Evolutionary conservation across 2,888 invertebrate genomes (phyloP).

Genomic region (Aphodius granarius): DNA sequence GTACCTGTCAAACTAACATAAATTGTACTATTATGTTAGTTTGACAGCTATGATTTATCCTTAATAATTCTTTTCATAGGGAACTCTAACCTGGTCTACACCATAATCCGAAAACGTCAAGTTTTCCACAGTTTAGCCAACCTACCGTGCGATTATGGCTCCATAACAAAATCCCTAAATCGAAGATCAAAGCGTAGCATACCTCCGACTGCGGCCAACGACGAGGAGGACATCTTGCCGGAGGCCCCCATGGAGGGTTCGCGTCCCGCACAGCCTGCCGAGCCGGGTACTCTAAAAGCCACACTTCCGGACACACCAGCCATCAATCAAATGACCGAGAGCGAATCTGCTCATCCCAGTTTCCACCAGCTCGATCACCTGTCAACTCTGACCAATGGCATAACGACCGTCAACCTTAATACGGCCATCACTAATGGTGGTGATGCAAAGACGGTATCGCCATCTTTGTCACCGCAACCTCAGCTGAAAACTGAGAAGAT

Average conservation of each 20-base stretch:
- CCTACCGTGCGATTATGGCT: slow-evolving; percentile 88
- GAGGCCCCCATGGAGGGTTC: slow-evolving; percentile 83
- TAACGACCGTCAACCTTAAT: slow-evolving; percentile 47
- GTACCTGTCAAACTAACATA: not conserved
- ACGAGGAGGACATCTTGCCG: slow-evolving; percentile 52
- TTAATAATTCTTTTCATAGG: too few relatives aligned
- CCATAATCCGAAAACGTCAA: slow-evolving; percentile 97
- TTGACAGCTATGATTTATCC: not conserved
- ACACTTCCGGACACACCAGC: slow-evolving; percentile 90
- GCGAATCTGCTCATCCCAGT: slow-evolving; percentile 84
- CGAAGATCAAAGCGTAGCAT: slow-evolving; percentile 55
- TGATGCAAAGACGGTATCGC: slow-evolving; percentile 17
- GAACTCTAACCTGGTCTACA: slow-evolving; percentile 98
- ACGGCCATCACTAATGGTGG: slow-evolving; percentile 34
- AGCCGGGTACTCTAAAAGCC: slow-evolving; percentile 89
- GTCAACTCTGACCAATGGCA: slow-evolving; percentile 46
- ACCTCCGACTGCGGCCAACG: slow-evolving; percentile 4
- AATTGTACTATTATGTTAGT: not conserved
- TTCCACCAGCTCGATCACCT: slow-evolving; percentile 45
- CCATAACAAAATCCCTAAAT: slow-evolving; percentile 78
- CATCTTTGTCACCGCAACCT: slow-evolving; percentile 23
- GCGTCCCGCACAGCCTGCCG: slow-evolving; percentile 81
- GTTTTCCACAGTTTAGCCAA: slow-evolving; percentile 98
- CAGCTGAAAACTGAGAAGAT: slow-evolving; percentile 17
- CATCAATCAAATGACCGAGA: slow-evolving; percentile 92